phyloP scores from a whole-genome alignment of 1,140 invertebrate genomes.

The Drosophila parvula region DNA sequence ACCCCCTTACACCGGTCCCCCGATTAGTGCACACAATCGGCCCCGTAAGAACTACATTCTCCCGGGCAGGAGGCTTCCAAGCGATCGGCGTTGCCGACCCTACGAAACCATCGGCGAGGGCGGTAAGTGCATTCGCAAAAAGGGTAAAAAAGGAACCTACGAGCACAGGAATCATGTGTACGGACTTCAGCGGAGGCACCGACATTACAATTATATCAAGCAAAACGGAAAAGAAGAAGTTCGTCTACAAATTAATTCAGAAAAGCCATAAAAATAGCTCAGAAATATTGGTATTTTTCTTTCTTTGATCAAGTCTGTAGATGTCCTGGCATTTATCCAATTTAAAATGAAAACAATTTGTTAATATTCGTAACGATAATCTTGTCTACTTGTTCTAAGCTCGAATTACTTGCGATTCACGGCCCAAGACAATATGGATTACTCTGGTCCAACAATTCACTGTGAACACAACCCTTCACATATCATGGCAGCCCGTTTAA shows the following conservation, averaged over 20 bases:
- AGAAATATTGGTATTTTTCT: no score
- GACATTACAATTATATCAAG: not conserved
- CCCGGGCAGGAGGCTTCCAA: slow-evolving; percentile 30
- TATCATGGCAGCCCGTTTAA: slow-evolving; percentile 4
- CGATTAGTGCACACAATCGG: slow-evolving; percentile 25
- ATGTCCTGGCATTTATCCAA: not conserved
- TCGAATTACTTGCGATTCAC: not conserved
- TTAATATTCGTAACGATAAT: not conserved
- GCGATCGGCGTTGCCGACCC: slow-evolving; percentile 34
- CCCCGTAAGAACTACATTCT: slow-evolving; percentile 10
- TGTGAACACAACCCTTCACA: not conserved
- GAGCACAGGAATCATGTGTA: slow-evolving; percentile 46
- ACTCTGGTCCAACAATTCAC: not conserved
- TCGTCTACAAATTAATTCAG: no score
- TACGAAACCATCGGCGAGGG: slow-evolving; percentile 33
- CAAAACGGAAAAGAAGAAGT: no score
- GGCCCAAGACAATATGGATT: not conserved
- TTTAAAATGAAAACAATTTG: not conserved
- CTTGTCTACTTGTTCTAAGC: not conserved
- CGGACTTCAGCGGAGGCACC: slow-evolving; percentile 18
- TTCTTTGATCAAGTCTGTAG: no score
- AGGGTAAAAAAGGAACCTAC: slow-evolving; percentile 19
- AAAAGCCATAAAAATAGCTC: no score
- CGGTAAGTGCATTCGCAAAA: slow-evolving; percentile 21
- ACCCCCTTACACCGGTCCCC: not conserved